Conservation (phyloP, 2,888 invertebrate genomes). For the Frankliniella intonsa region DNA sequence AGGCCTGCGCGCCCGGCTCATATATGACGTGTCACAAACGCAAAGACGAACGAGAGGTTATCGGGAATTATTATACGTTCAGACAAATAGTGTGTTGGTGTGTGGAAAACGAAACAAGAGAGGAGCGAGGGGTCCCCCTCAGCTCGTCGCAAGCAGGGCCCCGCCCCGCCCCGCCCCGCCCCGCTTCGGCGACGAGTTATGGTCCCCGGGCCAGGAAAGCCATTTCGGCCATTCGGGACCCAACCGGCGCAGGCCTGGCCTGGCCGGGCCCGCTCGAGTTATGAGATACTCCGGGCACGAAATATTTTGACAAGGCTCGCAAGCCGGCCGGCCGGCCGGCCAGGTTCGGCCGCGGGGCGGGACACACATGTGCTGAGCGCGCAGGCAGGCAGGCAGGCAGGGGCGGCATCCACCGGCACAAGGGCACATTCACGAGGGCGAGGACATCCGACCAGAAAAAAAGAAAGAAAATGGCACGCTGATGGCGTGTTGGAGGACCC, state of each 20-base stretch:
- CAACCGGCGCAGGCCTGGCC: not conserved
- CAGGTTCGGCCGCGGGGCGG: not conserved
- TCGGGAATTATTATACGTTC: constrained; percentile 10
- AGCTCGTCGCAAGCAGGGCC: not conserved
- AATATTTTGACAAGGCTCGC: constrained; percentile 19
- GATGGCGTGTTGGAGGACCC: too few relatives aligned
- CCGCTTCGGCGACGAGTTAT: not conserved
- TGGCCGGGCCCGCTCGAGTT: not conserved
- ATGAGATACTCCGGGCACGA: constrained; percentile 16
- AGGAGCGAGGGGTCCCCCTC: not conserved
- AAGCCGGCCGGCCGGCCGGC: not conserved
- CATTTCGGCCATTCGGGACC: not conserved
- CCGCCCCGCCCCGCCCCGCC: not conserved
- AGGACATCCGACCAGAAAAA: too few relatives aligned
- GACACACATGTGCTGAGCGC: not conserved
- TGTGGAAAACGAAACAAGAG: constrained; percentile 12
- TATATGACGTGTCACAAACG: not conserved
- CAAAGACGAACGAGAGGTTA: not conserved
- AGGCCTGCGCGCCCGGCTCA: not conserved
- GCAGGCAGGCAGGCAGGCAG: not conserved
- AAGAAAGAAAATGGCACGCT: too few relatives aligned
- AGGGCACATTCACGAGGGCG: too few relatives aligned
- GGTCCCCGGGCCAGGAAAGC: not conserved
- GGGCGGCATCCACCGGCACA: not conserved
- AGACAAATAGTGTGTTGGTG: not conserved